A percentile compares a stretch with the other conserved stretches of the same genome.
Conservation (phyloP, 64 coral and sea anemone genomes). For the Cladopsammia gracilis region DNA sequence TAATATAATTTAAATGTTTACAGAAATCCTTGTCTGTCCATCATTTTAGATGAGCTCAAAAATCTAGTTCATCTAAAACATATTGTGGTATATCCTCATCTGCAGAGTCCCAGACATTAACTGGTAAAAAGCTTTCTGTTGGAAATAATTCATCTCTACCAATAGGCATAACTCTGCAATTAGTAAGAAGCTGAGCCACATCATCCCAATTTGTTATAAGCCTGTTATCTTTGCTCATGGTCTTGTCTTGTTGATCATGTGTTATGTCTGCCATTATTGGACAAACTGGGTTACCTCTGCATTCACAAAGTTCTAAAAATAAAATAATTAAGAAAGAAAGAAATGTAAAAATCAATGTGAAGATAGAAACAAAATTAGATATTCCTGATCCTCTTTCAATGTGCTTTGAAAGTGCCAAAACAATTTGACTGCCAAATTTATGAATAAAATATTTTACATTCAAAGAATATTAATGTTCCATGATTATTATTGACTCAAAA, state of each 20-base stretch:
- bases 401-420: too few species aligned
- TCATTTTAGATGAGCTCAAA: slow-evolving; percentile 17
- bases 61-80: slow-evolving; percentile 41
- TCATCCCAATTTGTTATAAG: slow-evolving; percentile 38
- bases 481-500: not conserved
- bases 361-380: too few species aligned
- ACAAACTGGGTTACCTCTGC: not conserved
- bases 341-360: too few species aligned
- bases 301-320: not conserved
- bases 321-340: not conserved
- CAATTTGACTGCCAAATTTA: too few species aligned
- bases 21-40: too few species aligned
- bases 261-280: not conserved
- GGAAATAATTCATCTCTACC: slow-evolving; percentile 75
- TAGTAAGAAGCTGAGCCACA: slow-evolving; percentile 51
- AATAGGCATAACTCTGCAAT: slow-evolving; percentile 64
- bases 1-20: too few species aligned
- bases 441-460: too few species aligned
- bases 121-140: slow-evolving; percentile 64
- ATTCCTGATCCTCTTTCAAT: too few species aligned
- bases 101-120: slow-evolving; percentile 70
- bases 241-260: not conserved
- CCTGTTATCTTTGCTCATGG: not conserved
- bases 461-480: not conserved
- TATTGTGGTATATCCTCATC: slow-evolving; percentile 53